Evolutionary conservation across 2,888 invertebrate species (phyloP), one percentile per base, ranked within the genome.

Genomic region (Agrilus mali): DNA sequence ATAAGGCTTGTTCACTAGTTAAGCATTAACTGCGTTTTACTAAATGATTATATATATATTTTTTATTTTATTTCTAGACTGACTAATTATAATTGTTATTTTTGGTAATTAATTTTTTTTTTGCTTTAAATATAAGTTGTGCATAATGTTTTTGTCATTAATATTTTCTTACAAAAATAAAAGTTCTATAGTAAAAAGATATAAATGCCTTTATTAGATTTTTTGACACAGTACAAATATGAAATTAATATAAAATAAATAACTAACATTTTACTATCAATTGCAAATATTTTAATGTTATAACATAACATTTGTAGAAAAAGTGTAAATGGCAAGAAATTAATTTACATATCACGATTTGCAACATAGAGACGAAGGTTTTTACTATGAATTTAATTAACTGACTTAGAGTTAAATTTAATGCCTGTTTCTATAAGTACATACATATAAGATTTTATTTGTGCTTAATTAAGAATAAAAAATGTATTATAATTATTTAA

Each of bases 261-360:
- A 22, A 37, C 37, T 41, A 43, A 43, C 42, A 27, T 46, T 40
- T 38, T 43, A 46, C 43, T 27, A 36, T 40, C 32, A 41, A 34
- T 41, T 43, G 38, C 33, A 39, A 33, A 20, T 31, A 7, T 40
- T 45, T 40, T 44, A 27, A 27, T 33, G 43, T 43, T 43, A 38
- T 38, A 43, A 46, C 43, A 46, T 46, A 46, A 46, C 46, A 43
- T 46, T 37, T 34, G 44, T 41, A 12, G 14, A 39, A 44, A 15
- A 42, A 34, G 16, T 13, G 33, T 35, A 42, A 22, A 27, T 27
- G 27, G 27, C 27, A 27, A 27, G 27, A 27, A 27, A 27, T 32
- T 33, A 36, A 43, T 16, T 20, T 39, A 43, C 20, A 31, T 27
- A 27, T 27, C 36, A 32, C 40, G 33, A 40, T 41, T 33, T 41